Evolutionary conservation across 2,113 vertebrate genomes (phyloP), one percentile per base, ranked within the genome.

Genomic region (Miniopterus natalensis): DNA sequence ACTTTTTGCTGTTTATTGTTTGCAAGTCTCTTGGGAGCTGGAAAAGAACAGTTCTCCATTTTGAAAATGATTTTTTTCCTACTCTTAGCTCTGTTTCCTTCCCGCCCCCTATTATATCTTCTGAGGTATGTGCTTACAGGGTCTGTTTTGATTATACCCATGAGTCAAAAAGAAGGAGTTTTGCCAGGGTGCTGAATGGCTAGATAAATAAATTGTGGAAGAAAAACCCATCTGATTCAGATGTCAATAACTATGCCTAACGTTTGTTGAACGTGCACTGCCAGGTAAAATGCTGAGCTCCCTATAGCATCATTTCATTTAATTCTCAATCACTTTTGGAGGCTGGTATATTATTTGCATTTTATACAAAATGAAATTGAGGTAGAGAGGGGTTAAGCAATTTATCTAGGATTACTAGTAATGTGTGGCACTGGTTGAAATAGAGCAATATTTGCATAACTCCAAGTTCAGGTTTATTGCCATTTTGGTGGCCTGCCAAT

Each of bases 1-100:
- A 45, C 36, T 78, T 94, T 86, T 81, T 85, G 40, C 73, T 96
- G 49, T 92, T 95, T 68, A 78, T 79, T 79, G 49, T 65, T 95
- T 51, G 49, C n/a, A 79, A 49, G 51, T 94, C 81, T 93, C 79
- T 59, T 68, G 81, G 73, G 84, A 96, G 27, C 36, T 88, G 36
- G 65, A 73, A 92, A 92, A 94, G 63, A 93, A 87, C 57, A 42
- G 65, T 70, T 93, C 18, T 90, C 89, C 23, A 84, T 92, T 84
- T 96, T 93, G 53, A 87, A 89, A 91, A 78, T 20, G 31, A 57
- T 84, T 57, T 57, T 81, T 83, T 81, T n/a, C 13, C 45, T 95
- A 63, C 40, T 91, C 92, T 23, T 57, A 71, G 31, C 10, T 87
- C 74, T 66, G 53, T 49, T 71, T 59, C 18, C n/a, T 15, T 17